These are phyloP conservation scores for Elgaria multicarinata DNA, from an alignment of 2,113 vertebrate genomes.

Conservation along the genomic window DNA sequence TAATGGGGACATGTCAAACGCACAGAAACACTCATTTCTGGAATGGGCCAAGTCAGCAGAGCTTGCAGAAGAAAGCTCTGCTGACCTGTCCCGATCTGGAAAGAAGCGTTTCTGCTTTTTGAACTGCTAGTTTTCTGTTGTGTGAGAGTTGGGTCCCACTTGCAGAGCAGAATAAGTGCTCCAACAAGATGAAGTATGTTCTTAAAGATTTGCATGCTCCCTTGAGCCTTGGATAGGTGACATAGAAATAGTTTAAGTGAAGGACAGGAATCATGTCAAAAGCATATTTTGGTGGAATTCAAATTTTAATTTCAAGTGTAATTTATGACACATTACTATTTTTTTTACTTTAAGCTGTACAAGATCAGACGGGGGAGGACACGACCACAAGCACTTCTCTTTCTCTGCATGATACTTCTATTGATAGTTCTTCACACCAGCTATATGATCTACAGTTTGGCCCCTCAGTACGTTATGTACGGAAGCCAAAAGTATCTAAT, in stretches of 20 bases:
- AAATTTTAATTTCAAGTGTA: not conserved
- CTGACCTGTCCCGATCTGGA: no score
- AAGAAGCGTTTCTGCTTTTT: no score
- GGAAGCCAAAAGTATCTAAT: constrained; percentile 95
- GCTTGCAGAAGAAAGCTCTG: no score
- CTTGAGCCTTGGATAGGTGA: not conserved
- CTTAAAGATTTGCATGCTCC: not conserved
- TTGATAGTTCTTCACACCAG: constrained; percentile 96
- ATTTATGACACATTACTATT: not conserved
- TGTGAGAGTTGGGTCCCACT: no score
- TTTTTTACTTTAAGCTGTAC: constrained; percentile 83
- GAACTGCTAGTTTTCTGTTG: no score
- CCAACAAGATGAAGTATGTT: not conserved
- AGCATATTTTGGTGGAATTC: not conserved
- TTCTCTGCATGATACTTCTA: constrained; percentile 98
- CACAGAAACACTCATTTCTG: no score
- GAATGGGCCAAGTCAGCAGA: no score
- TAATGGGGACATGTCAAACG: no score
- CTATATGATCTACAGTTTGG: constrained; percentile 98
- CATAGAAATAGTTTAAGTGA: not conserved
- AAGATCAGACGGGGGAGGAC: constrained; percentile 94
- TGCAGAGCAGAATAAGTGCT: not conserved
- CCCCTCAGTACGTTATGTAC: constrained; percentile 98
- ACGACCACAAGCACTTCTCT: constrained; percentile 93
- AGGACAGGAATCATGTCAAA: no score